Conservation (phyloP, 2,888 invertebrate species). For the Aphidoletes aphidimyza region DNA sequence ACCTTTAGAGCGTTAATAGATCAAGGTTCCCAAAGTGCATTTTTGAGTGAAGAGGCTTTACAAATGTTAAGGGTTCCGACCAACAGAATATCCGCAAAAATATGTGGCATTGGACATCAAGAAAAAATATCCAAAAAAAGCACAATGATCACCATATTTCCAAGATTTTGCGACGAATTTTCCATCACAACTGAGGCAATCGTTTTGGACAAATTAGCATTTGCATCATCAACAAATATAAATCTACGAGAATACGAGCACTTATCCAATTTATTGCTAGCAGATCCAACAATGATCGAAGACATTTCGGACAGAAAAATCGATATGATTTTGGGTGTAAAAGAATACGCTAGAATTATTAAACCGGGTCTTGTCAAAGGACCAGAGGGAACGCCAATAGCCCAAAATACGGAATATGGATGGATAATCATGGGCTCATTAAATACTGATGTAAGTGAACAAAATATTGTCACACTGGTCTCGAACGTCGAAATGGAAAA, state of each 20-base stretch:
- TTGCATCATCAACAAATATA: neutral
- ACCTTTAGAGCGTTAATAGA: neutral
- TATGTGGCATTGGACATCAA: neutral
- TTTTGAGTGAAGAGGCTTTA: neutral
- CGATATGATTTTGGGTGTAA: conserved; percentile 17
- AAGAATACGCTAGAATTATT: neutral
- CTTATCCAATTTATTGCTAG: neutral
- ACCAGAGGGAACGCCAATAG: neutral
- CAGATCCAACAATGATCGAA: neutral
- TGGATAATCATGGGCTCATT: neutral
- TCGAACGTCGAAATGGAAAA: neutral
- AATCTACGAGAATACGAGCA: neutral
- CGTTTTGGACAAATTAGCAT: neutral
- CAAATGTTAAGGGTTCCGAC: neutral
- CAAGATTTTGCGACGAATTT: neutral
- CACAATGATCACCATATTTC: neutral
- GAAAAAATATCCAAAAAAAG: neutral
- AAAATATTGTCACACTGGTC: neutral
- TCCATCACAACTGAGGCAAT: neutral
- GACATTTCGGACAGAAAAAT: neutral
- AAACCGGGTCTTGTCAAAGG: neutral
- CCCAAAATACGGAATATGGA: neutral
- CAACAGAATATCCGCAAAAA: neutral
- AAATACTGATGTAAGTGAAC: neutral
- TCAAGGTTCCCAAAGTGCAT: neutral